Conservation (phyloP, 2,888 invertebrate species). For the Acrocyrtus sp. region DNA sequence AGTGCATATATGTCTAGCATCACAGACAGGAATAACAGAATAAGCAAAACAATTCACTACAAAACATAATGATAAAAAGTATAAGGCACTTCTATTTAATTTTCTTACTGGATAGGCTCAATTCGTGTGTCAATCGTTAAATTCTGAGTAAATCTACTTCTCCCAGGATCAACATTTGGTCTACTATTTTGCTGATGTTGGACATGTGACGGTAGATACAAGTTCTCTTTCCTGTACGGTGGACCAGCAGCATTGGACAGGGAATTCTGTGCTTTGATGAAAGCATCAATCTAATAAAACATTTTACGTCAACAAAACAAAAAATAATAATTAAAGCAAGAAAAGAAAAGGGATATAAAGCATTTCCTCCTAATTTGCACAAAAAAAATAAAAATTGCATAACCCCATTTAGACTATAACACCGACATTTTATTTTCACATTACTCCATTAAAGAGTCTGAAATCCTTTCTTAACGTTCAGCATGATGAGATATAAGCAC, state of each 20-base stretch:
- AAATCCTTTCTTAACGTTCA: too few species aligned
- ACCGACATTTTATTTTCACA: background rate
- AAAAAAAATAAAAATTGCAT: background rate
- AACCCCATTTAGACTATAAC: background rate
- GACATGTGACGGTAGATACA: background rate
- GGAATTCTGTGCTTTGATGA: conserved; percentile 38
- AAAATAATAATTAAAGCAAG: background rate
- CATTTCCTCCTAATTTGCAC: too few species aligned
- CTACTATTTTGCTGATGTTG: conserved; percentile 28
- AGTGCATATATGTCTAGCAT: too few species aligned
- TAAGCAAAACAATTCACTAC: too few species aligned
- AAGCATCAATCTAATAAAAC: conserved; percentile 44
- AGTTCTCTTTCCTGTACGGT: conserved; percentile 39
- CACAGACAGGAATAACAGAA: too few species aligned
- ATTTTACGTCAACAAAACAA: background rate
- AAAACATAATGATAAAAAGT: too few species aligned
- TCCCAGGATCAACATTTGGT: conserved; percentile 46
- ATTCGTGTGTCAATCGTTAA: conserved; percentile 61
- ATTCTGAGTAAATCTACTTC: conserved; percentile 56
- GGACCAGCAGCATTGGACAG: conserved; percentile 27
- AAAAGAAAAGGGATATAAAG: background rate
- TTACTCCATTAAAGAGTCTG: too few species aligned
- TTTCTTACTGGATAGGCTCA: conserved; percentile 60
- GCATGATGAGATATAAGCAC: too few species aligned
- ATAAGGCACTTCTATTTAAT: too few species aligned